A percentile compares a stretch with the other conserved stretches of the same genome.
phyloP scores from a whole-genome alignment of 2,113 vertebrate genomes.

The Etia nguti region DNA sequence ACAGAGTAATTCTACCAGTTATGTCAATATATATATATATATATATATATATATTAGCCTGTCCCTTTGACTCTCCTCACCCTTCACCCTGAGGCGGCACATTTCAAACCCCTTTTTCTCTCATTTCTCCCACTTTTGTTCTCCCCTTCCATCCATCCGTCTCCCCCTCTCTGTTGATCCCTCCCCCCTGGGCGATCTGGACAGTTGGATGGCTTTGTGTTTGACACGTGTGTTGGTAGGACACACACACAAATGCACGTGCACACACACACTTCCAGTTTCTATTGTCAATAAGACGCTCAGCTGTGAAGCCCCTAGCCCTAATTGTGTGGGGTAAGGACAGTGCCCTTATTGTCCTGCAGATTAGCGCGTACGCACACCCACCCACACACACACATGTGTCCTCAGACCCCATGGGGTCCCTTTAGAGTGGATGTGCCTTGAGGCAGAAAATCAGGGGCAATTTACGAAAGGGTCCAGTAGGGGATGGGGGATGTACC shows the following conservation, averaged over 20 bases:
- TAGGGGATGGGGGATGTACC: constrained; percentile 28
- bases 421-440: constrained; percentile 70
- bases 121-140: neutral
- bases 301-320: constrained; percentile 57
- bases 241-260: neutral
- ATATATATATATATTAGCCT: neutral
- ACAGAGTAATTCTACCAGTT: neutral
- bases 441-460: constrained; percentile 72
- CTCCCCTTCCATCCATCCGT: constrained; percentile 1
- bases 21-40: neutral
- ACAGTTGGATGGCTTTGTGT: constrained; percentile 70
- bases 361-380: constrained; percentile 55
- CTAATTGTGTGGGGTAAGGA: constrained; percentile 48
- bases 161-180: neutral
- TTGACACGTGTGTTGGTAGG: constrained; percentile 61
- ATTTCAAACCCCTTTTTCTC: constrained; percentile 22
- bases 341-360: constrained; percentile 58
- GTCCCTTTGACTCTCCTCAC: neutral
- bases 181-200: constrained; percentile 29
- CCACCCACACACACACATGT: constrained; percentile 23
- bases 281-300: constrained; percentile 57
- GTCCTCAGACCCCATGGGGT: constrained; percentile 54
- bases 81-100: constrained; percentile 21
- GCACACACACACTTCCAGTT: constrained; percentile 22
- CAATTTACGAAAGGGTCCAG: constrained; percentile 58